Conservation (phyloP, 2,888 invertebrate species). For the Meiosimyza decipiens region DNA sequence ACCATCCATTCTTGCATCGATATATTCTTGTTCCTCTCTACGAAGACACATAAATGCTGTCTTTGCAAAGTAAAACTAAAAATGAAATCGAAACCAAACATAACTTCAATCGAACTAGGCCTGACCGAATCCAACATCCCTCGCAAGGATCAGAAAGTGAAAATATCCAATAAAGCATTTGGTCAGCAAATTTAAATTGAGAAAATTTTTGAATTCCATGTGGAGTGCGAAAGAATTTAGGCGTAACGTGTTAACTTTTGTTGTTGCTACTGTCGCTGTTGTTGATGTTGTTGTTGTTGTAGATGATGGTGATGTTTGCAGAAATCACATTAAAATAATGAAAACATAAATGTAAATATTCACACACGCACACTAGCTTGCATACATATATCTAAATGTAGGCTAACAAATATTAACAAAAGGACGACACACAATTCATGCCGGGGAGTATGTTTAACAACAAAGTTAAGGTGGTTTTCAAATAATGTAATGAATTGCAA, state of each 20-base stretch:
- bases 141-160: background rate
- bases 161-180: conserved; percentile 3
- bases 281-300: background rate
- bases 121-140: background rate
- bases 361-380: background rate
- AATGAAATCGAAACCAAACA: conserved; percentile 12
- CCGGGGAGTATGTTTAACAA: background rate
- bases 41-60: background rate
- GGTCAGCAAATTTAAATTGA: conserved; percentile 28
- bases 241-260: background rate
- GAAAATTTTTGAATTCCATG: conserved; percentile 14
- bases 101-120: conserved; percentile 28
- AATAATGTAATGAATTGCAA: no score
- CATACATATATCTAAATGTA: no score
- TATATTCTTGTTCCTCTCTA: background rate
- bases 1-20: no score
- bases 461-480: no score
- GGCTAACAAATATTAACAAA: no score
- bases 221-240: background rate
- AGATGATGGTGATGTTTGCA: conserved; percentile 8
- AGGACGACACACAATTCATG: background rate
- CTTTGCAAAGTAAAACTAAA: background rate
- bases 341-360: background rate
- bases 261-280: background rate
- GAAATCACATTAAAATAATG: conserved; percentile 30